Evolutionary conservation across 2,888 invertebrate species (phyloP), one percentile per base, ranked within the genome.

Genomic region (Chalcis sispes): DNA sequence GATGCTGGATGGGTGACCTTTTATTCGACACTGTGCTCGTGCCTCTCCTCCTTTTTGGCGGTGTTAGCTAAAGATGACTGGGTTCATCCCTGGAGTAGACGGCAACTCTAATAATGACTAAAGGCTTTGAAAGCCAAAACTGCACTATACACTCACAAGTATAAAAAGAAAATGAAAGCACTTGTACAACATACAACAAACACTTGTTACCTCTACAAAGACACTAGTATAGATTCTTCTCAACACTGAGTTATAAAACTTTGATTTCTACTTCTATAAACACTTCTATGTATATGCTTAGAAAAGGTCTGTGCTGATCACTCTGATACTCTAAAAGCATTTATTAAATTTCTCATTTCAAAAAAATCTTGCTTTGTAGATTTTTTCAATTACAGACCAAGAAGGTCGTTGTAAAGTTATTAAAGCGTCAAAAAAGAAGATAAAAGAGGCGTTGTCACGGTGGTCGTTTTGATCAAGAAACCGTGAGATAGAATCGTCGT

Each of bases 61-160:
- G 73, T 75, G 80, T 77, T 79, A 80, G 80, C 79, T 80, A 74
- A 58, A 80, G 77, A 79, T 48, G 72, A 75, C 59, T 56, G 54
- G 72, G 79, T 69, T 72, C 80, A 77, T 79, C 75, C 78, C 78
- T 78, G 76, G 23, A 52, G 42, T 67, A 66, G 65, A 29, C 25
- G 72, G 32, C 58, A 59, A 48, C 46, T 65, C 40, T 13, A 29
- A 42, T 62, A 75, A 23, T 54, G 46, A 27, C 62, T 61, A n/a
- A 32, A 61, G 32, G 65, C 46, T 66, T 59, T 20, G 0, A 20
- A 58, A 58, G 42, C 62, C 56, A 29, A 25, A 61, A 67, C 27
- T 64, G 36, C 75, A 78, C 77, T 75, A 46, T 23, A 74, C 74
- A 77, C 70, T 77, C 74, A 77, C 77, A 74, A 46, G 40, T 64